A percentile compares a stretch with the other conserved stretches of the same genome.
phyloP scores from a whole-genome alignment of 2,888 invertebrate genomes.

The Lepidochitona cinerea region DNA sequence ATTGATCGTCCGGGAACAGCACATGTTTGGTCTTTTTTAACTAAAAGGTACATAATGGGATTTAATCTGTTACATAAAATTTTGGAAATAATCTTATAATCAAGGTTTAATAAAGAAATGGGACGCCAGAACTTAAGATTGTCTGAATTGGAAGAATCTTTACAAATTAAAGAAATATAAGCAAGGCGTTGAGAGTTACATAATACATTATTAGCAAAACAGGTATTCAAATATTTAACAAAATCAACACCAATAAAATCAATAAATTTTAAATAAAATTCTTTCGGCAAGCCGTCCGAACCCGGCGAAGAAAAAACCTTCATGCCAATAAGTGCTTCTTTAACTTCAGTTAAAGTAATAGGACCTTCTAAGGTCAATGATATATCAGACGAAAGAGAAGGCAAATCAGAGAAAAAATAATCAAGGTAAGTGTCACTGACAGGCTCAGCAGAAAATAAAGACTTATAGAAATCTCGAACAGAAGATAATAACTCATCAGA shows the following conservation, averaged over 20 bases:
- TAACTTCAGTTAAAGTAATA: background rate
- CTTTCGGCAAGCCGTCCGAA: constrained; percentile 11
- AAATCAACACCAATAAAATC: background rate
- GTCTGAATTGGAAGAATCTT: constrained; percentile 24
- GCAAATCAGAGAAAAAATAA: constrained; percentile 9
- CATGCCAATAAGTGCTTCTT: background rate
- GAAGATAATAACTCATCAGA: too few species aligned
- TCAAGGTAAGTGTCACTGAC: background rate
- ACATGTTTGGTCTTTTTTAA: constrained; percentile 37
- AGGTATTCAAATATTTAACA: background rate
- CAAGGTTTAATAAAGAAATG: constrained; percentile 38
- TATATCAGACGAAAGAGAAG: background rate
- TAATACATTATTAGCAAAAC: background rate
- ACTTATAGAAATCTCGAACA: background rate
- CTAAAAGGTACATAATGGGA: constrained; percentile 22
- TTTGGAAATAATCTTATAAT: constrained; percentile 42
- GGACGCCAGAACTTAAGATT: constrained; percentile 39
- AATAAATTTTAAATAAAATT: constrained; percentile 13
- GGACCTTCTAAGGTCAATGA: background rate
- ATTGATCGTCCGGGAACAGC: constrained; percentile 37
- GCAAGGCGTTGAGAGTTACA: background rate
- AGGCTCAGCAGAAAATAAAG: constrained; percentile 3
- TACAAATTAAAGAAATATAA: constrained; percentile 29
- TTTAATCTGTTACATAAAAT: constrained; percentile 28
- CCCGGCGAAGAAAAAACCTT: constrained; percentile 1